Evolutionary conservation across 2,797 vertebrate genomes (phyloP), one percentile per base, ranked within the genome.

Genomic region (Manis crassicaudata): DNA sequence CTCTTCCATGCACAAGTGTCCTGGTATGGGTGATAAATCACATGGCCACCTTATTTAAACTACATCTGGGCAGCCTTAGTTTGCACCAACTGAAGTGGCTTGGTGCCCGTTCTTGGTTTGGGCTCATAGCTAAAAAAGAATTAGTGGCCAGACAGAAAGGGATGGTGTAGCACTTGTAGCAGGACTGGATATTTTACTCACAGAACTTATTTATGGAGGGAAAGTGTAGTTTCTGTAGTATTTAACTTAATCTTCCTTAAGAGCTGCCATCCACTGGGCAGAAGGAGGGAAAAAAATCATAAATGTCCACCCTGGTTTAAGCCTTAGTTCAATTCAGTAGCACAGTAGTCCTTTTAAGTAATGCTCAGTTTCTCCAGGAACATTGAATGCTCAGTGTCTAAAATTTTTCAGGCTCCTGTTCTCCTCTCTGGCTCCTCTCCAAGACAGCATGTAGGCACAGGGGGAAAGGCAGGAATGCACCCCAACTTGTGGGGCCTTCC

Each of bases 191-290:
- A 89, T 92, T 94, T 94, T 70, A 35, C 80, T 94, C 91, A 56
- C 32, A 54, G 89, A 96, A 72, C 75, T 81, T 87, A 92, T 14
- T 94, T 96, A 94, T 94, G 81, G 95, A 70, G 76, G 72, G 91
- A 93, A 95, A 97, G 96, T 95, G 89, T 84, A 58, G 76, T 97
- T 97, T 94, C 91, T 95, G 91, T 88, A 86, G 80, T 46, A 52
- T 88, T 97, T 96, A 85, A 97, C 92, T 96, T 97, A 96, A 97
- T 97, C 90, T 96, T 94, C 95, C 89, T 81, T 87, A 94, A 95
- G 93, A 94, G 72, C 79, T 81, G 10, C 86, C 3, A 17, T 86
- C 91, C 75, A 95, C 94, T 97, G 81, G 73, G 87, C 80, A 93
- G 94, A 73, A 91, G 86, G 88, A 91, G 50, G 68, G 50, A n/a